A percentile compares a stretch with the other conserved stretches of the same genome.
Evolutionary conservation across 2,113 vertebrate genomes (phyloP).

Genomic region (Arizona elegans): DNA sequence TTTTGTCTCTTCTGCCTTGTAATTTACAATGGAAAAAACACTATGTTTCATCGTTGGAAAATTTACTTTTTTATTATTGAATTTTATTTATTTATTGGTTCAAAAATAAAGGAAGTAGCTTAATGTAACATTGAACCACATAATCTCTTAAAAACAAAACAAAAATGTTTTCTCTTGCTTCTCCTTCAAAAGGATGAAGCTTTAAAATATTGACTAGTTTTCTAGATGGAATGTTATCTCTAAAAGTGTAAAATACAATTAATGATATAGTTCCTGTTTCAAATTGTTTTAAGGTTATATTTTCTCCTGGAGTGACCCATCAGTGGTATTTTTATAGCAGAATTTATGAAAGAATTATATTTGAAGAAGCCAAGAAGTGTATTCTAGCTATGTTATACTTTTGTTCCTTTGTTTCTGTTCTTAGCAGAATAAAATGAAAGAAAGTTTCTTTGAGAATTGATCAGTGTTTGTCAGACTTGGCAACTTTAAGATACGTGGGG

Average conservation of each 20-base stretch:
- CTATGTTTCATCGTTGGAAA: neutral
- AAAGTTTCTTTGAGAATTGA: slow-evolving; percentile 18
- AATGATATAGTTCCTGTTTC: fast-evolving
- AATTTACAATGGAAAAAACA: neutral
- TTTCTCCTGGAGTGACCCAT: neutral
- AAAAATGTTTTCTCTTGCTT: neutral
- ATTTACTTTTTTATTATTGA: neutral
- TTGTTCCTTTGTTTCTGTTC: neutral
- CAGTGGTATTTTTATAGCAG: neutral
- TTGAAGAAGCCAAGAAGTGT: neutral
- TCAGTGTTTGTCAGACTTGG: neutral
- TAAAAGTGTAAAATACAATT: neutral
- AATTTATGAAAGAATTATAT: neutral
- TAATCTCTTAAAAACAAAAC: neutral
- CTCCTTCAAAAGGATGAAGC: neutral
- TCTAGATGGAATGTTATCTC: fast-evolving
- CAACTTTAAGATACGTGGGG: neutral
- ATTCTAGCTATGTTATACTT: neutral
- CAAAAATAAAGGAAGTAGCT: neutral
- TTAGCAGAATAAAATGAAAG: neutral
- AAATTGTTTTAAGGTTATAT: neutral
- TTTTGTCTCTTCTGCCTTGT: neutral
- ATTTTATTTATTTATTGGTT: neutral
- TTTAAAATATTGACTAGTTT: neutral
- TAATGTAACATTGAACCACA: neutral